Base-by-base conservation (phyloP, 2,888 invertebrate species). In the Lithophane leautieri region DNA sequence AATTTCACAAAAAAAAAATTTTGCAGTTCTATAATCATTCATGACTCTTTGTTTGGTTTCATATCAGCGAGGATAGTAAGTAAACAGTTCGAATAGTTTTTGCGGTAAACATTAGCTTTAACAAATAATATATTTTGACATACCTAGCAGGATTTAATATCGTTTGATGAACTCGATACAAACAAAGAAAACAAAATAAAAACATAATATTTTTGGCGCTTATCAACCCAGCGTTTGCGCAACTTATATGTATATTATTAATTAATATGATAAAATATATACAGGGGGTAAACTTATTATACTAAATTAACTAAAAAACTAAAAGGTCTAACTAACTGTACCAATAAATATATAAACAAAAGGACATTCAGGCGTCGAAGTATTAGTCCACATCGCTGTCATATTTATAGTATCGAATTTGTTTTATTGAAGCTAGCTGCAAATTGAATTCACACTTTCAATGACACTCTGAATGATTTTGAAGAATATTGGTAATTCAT, bases 111-210 rank as follows among this genome's bases (percentile, higher is more conserved):
- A 34, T 34, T 34, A 4, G 4, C 34, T 34, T 34, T 34, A 34
- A 54, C 6, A 58, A 76, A 28, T 19, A 58, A 63, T 50, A 63
- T 34, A n/a, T 58, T 75, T 42, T 50, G 6, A 50, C 28, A n/a
- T 12, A 25, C n/a, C n/a, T n/a, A n/a, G 34, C 25, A 28, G 34
- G 16, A 47, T 54, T 47, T 62, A 56, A 47, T 75, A 63, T n/a
- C n/a, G 52, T 61, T 73, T n/a, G 28, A 73, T 73, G 19, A 61
- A 61, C 14, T 73, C 44, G n/a, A 34, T 34, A n/a, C n/a, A 52
- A 60, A 74, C 28, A 61, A 61, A 9, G 44, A 73, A 61, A 61
- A n/a, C 28, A 1, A n/a, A 56, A 61, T 14, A 52, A 73, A 61
- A 61, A n/a, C 28, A 1, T n/a, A 56, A 75, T 56, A 47, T 63